Base-by-base conservation (phyloP, 2,113 vertebrate genomes). In the Sciurus niger region DNA sequence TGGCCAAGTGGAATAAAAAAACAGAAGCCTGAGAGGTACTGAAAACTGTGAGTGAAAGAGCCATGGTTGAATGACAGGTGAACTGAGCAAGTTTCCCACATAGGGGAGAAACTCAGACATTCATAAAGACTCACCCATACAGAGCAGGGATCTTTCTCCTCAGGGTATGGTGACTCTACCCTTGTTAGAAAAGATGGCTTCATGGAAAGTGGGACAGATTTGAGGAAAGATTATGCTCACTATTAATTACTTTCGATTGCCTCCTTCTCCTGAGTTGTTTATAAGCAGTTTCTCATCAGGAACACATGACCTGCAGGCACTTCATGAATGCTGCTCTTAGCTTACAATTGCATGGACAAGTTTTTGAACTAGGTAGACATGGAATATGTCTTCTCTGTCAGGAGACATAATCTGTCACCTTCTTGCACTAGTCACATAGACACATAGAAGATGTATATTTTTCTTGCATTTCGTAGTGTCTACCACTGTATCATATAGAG, bases 91-190 rank as follows among this genome's bases (percentile, higher is more conserved):
- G 13, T 51, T 72, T 85, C 10, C 32, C 30, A 51, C 11, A 17
- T 8, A 55, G 28, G 63, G 5, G 3, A 14, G 46, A 25, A 0
- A 60, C 3, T 53, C 17, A 37, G 46, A 34, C 7, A 58, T 43
- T 65, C 16, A 32, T 40, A 24, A 67, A 58, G 22, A 60, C 2
- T 37, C 34, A 43, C 7, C 11, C 5, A 4, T n/a, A 12, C 2
- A 8, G 16, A 74, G n/a, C 0, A 46, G 18, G 11, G 2, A 0
- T 2, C 7, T 96, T 77, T 74, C 51, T 76, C 11, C 4, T 4
- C 7, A 32, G 18, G 55, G 2, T n/a, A 34, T 67, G 30, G 5
- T 46, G 51, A 34, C 9, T 58, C 2, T 58, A 5, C 12, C 28
- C 40, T 48, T 74, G 16, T 10, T 80, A 22, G 46, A 1, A 63